Conservation (phyloP, 2,113 vertebrate genomes). For the Corythoichthys haematopterus region DNA sequence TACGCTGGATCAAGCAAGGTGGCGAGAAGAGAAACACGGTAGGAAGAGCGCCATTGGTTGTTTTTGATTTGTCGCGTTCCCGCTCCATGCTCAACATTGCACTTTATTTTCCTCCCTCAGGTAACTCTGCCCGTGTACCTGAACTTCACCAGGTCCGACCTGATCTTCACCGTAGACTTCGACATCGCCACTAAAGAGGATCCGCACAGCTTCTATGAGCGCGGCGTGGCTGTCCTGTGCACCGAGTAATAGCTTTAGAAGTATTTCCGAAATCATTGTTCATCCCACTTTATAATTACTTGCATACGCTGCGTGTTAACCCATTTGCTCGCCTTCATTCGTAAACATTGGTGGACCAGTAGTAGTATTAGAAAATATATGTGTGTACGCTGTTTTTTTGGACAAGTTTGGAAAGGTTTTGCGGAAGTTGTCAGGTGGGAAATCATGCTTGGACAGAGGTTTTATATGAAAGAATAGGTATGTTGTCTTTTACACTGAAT, state of each 20-base stretch:
- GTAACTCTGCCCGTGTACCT: constrained; percentile 95
- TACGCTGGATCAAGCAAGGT: constrained; percentile 89
- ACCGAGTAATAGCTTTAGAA: constrained; percentile 75
- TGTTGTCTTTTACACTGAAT: constrained; percentile 54
- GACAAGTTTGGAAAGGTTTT: constrained; percentile 35
- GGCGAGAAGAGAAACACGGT: constrained; percentile 88
- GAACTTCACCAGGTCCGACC: constrained; percentile 94
- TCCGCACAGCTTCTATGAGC: constrained; percentile 94
- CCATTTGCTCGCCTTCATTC: constrained; percentile 32
- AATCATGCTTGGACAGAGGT: constrained; percentile 26
- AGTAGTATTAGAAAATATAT: neutral
- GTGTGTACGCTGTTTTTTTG: constrained; percentile 6
- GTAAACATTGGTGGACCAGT: constrained; percentile 16
- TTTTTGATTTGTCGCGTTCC: neutral
- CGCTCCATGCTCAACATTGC: neutral
- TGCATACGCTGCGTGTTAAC: constrained; percentile 19
- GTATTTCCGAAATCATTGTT: constrained; percentile 1
- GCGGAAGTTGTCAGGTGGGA: constrained; percentile 50
- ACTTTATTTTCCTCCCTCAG: constrained; percentile 51
- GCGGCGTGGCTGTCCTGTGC: constrained; percentile 91
- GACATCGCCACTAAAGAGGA: constrained; percentile 97
- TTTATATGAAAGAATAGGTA: constrained; percentile 40
- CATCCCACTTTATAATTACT: constrained; percentile 12
- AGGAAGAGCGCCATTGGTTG: neutral
- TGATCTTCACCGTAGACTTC: constrained; percentile 97